Base-by-base conservation (phyloP, 2,888 invertebrate species). In the Lasioglossum malachurum region DNA sequence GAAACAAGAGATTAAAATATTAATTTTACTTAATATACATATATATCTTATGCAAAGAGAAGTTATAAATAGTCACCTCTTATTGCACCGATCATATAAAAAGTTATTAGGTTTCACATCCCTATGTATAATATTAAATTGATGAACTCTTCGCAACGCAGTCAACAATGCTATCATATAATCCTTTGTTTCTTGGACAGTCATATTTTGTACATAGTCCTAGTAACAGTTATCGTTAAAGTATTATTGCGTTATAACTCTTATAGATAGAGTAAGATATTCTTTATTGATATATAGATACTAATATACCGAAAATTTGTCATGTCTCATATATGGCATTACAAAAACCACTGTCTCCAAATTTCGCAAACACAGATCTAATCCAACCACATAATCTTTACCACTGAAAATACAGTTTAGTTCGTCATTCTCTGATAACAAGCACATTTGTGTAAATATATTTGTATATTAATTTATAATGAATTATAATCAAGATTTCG, bases 61-160 rank as follows among this genome's bases (percentile, higher is more conserved):
- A 46, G 35, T 82, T n/a, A 71, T 23, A 53, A 1, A 46, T 31
- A 27, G 72, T 93, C 94, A 97, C 97, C 96, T 96, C 90, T 96
- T 96, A 84, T 96, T 96, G 46, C 96, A 96, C 23, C 98, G 96
- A 95, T 98, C 97, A 94, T 98, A 98, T 16, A 99, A 96, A 95
- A 99, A 99, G 96, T 99, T 99, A 95, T 97, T 98, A 2, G 99
- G 99, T 95, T 99, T 99, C 69, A 99, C 97, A 94, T 99, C 99
- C 80, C 99, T 96, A 94, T 99, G 99, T 84, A 99, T 98, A 87
- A 99, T 97, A 87, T 97, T 97, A 94, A 97, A 97, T 72, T 97
- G 96, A 95, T 99, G 99, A 82, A 99, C 98, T 92, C 98, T 97
- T 10, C 96, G 96, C 90, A 99, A 96, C 5, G 99, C 98, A 69